Evolutionary conservation across 2,113 vertebrate genomes (phyloP).

Genomic region (Chiloscyllium plagiosum): DNA sequence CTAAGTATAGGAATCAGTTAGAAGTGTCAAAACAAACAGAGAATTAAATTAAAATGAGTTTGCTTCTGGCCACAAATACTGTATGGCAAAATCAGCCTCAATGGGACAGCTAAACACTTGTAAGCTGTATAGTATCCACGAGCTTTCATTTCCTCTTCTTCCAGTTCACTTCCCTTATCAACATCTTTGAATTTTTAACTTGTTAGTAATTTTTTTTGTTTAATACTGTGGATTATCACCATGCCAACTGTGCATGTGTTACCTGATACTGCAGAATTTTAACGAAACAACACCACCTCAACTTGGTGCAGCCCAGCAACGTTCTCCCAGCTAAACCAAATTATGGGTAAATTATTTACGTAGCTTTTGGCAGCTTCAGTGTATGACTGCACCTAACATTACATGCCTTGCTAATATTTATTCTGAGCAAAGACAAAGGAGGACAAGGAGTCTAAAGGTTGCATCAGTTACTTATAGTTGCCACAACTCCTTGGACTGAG

Average conservation of each 20-base stretch:
- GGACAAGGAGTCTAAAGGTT: neutral
- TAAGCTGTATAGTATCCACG: neutral
- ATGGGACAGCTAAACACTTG: neutral
- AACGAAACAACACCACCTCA: neutral
- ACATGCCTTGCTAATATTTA: slow-evolving; percentile 7
- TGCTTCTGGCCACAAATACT: neutral
- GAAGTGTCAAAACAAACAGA: neutral
- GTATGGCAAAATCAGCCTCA: neutral
- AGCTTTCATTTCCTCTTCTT: slow-evolving; percentile 25
- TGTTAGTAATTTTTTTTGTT: neutral
- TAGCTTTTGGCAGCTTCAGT: slow-evolving; percentile 3
- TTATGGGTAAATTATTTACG: neutral
- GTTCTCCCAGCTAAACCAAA: neutral
- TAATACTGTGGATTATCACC: neutral
- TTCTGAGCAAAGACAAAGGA: slow-evolving; percentile 1
- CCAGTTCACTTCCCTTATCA: neutral
- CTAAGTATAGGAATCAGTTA: neutral
- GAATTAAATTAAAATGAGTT: neutral
- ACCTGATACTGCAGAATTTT: neutral
- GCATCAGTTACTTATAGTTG: neutral
- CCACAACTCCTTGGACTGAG: neutral
- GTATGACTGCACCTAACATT: neutral
- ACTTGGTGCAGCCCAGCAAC: neutral
- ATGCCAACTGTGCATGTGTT: neutral
- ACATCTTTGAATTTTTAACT: neutral